Base-by-base conservation (phyloP, 2,888 invertebrate genomes). In the Asteroscopus sphinx region DNA sequence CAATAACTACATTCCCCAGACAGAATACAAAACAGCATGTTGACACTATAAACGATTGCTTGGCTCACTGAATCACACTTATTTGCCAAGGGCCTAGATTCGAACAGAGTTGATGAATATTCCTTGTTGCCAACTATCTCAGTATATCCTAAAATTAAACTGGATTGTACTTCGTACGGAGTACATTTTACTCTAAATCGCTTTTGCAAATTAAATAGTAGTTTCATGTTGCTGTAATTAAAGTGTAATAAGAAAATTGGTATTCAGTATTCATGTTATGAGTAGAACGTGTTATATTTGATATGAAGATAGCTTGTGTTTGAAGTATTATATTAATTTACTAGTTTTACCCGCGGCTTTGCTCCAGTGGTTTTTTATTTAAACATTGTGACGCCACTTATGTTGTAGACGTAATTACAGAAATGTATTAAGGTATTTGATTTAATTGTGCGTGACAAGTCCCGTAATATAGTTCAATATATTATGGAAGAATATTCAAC, bases 41-140 rank as follows among this genome's bases (percentile, higher is more conserved):
- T 67, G 57, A 55, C 64, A 59, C 54, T 26, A 56, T 30, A 60
- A 56, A 45, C 58, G 26, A 63, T 63, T 51, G 51, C 53, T 73
- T 63, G 55, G 55, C 67, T 44, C 52, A 57, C 40, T 39, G 51
- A 35, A 25, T 45, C 48, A 57, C 48, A 69, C 56, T 70, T 70
- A 73, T 73, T 52, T 61, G 64, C 60, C 60, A 70, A 56, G 21
- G 49, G 51, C 52, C 53, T 45, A 68, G 59, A 67, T 69, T 67
- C 46, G 39, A 62, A 40, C 39, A 46, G 26, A 58, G 36, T 59
- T 55, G 62, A 62, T 66, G 59, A 57, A 69, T 46, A 62, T 52
- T 62, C 56, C 52, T 54, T 45, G 56, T 54, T 64, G 53, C 58
- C 64, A 68, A 68, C 48, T 45, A 49, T 58, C 44, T 58, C n/a